Evolutionary conservation across 2,113 vertebrate species (phyloP).

Genomic region (Atractosteus spatula): DNA sequence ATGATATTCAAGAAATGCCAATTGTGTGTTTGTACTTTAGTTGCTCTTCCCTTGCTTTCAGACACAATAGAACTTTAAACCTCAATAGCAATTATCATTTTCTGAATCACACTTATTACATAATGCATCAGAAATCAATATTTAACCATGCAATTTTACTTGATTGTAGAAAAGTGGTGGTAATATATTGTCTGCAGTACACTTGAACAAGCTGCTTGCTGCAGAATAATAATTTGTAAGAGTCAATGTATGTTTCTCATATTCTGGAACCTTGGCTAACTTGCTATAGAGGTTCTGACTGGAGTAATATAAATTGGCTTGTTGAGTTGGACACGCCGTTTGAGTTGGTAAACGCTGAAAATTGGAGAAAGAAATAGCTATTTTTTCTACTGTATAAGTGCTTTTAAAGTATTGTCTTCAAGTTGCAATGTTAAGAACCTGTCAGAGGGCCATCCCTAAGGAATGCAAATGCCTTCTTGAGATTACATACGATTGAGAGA

Average conservation of each 20-base stretch:
- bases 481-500: too few species aligned
- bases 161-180: slow-evolving; percentile 2
- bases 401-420: too few species aligned
- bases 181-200: neutral
- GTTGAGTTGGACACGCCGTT: too few species aligned
- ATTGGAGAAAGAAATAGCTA: too few species aligned
- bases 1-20: too few species aligned
- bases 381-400: too few species aligned
- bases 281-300: neutral
- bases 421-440: too few species aligned
- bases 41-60: neutral
- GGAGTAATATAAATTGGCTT: too few species aligned
- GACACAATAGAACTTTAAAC: neutral
- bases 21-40: neutral
- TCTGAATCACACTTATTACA: neutral
- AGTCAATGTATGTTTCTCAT: neutral
- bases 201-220: neutral
- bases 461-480: too few species aligned
- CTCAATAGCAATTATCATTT: slow-evolving; percentile 10
- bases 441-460: too few species aligned
- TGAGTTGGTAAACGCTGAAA: too few species aligned
- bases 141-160: neutral
- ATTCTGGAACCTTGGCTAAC: neutral
- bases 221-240: neutral
- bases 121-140: neutral